Conservation (phyloP, 1,140 invertebrate genomes). For the Drosophila sulfurigaster region DNA sequence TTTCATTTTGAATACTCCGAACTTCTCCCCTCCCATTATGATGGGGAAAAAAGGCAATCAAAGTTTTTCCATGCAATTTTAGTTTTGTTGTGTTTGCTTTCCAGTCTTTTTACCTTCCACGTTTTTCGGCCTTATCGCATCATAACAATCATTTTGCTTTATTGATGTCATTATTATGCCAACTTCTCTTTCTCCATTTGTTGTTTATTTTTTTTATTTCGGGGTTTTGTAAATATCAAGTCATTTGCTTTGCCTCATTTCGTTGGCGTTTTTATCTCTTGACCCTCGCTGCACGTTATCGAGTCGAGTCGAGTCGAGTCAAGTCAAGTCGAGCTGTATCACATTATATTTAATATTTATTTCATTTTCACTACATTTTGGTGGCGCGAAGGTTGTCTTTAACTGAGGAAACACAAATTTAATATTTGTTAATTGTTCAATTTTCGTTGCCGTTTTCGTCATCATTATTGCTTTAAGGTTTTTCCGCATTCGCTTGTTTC, state of each 20-base stretch:
- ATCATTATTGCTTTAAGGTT: conserved; percentile 42
- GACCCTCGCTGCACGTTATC: conserved; percentile 41
- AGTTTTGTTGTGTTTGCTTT: conserved; percentile 40
- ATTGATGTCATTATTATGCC: conserved; percentile 76
- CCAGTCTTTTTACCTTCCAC: conserved; percentile 37
- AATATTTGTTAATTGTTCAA: conserved; percentile 67
- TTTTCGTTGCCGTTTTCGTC: conserved; percentile 24
- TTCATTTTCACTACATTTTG: conserved; percentile 36
- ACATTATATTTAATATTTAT: conserved; percentile 47
- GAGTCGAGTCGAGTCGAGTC: conserved; percentile 21
- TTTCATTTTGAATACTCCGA: conserved; percentile 39
- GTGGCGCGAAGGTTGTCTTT: conserved; percentile 25
- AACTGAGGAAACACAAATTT: conserved; percentile 29
- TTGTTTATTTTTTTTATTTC: conserved; percentile 15
- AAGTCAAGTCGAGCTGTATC: conserved; percentile 25
- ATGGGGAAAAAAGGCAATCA: conserved; percentile 45
- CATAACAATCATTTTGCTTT: conserved; percentile 72
- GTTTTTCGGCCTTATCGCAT: conserved; percentile 64
- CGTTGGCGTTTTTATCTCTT: conserved; percentile 36
- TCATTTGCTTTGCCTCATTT: conserved; percentile 54
- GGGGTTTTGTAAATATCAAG: conserved; percentile 54
- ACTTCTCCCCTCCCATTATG: conserved; percentile 4
- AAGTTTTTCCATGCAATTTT: conserved; percentile 68
- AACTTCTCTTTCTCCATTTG: conserved; percentile 51
- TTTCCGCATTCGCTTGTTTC: conserved; percentile 41